These are phyloP conservation scores for Pelochelys cantorii DNA, from an alignment of 2,797 vertebrate species.

Conservation along the genomic window DNA sequence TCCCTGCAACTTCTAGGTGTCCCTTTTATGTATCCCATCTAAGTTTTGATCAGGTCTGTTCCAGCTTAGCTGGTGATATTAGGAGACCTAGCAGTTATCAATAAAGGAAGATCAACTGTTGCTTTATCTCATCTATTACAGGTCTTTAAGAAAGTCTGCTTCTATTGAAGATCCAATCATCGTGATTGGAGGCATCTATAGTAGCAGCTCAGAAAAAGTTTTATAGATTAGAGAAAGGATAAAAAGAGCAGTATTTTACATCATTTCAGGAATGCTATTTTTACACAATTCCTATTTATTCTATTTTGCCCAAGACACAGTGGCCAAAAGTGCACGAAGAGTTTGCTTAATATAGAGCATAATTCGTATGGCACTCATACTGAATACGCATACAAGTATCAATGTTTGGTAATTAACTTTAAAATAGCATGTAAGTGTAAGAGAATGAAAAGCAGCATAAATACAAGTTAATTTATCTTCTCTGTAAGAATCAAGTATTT, in stretches of 20 bases:
- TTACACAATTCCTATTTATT: background rate
- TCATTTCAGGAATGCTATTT: background rate
- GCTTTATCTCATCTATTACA: background rate
- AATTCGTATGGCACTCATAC: background rate
- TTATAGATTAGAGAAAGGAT: background rate
- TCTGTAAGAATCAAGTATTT: background rate
- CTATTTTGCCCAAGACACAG: background rate
- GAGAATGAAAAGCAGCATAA: background rate
- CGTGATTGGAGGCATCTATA: background rate
- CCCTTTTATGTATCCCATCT: background rate
- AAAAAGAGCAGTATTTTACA: background rate
- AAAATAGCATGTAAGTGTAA: background rate
- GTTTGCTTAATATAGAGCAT: fast-evolving
- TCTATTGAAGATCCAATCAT: background rate
- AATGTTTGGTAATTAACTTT: background rate
- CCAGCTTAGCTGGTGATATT: background rate
- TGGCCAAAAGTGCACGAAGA: background rate
- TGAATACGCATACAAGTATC: background rate
- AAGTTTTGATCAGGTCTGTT: background rate
- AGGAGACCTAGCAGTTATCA: background rate
- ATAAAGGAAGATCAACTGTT: background rate
- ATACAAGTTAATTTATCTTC: background rate
- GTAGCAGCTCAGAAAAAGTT: background rate
- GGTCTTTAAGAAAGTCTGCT: background rate
- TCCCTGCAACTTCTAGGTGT: background rate